Evolutionary conservation across 2,888 invertebrate genomes (phyloP).

Genomic region (Temnothorax ravouxi): DNA sequence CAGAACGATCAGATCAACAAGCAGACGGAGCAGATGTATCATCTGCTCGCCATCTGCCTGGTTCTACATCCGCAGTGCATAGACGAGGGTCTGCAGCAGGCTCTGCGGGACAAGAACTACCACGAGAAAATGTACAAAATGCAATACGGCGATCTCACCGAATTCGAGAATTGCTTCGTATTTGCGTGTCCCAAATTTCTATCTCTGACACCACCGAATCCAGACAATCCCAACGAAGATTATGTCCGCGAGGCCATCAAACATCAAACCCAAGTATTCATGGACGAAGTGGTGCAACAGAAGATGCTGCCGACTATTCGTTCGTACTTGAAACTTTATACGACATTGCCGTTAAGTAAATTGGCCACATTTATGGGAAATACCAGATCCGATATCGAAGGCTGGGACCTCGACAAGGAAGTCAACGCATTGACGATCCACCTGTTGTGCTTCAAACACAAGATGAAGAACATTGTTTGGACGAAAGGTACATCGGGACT

Average conservation of each 20-base stretch:
- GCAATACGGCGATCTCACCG: slow-evolving; percentile 96
- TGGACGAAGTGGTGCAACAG: slow-evolving; percentile 99
- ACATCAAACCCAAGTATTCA: slow-evolving; percentile 96
- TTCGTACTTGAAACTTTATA: slow-evolving; percentile 98
- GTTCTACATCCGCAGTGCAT: slow-evolving; percentile 99
- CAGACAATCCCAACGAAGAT: slow-evolving; percentile 92
- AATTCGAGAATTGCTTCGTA: slow-evolving; percentile 97
- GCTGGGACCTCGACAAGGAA: slow-evolving; percentile 91
- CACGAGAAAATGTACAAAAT: slow-evolving; percentile 99
- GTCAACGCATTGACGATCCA: slow-evolving; percentile 95
- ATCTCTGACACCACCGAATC: slow-evolving; percentile 94
- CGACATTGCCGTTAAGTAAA: slow-evolving; percentile 97
- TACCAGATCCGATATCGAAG: slow-evolving; percentile 77
- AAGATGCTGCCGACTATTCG: slow-evolving; percentile 98
- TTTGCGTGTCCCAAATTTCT: slow-evolving; percentile 99
- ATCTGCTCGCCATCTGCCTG: slow-evolving; percentile 97
- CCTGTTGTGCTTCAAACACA: slow-evolving; percentile 99
- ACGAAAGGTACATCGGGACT: slow-evolving; percentile 96
- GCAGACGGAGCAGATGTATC: slow-evolving; percentile 99
- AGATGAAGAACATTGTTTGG: slow-evolving; percentile 99
- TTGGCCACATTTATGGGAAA: slow-evolving; percentile 96
- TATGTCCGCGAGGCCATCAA: slow-evolving; percentile 95
- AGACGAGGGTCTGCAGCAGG: slow-evolving; percentile 98
- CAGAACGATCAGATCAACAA: slow-evolving; percentile 99
- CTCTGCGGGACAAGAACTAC: slow-evolving; percentile 94